Evolutionary conservation across 1,140 invertebrate species (phyloP), one percentile per base, ranked within the genome.

Genomic region (Lamellibrachia luymesi): DNA sequence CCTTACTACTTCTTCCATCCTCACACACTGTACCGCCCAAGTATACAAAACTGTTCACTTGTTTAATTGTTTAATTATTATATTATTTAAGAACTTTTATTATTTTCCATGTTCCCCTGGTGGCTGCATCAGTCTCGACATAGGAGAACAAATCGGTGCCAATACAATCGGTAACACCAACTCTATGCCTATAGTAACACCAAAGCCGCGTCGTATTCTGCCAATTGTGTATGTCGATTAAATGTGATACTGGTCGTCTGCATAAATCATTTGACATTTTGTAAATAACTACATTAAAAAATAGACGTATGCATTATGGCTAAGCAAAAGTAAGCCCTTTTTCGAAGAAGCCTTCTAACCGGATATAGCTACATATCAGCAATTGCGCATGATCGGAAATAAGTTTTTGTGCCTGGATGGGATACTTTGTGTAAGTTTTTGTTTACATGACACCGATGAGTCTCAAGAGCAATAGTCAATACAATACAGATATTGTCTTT

Each of bases 401-500:
- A 4, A 80, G 2, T 0, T 80, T 80, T 80, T 80, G 64, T 80
- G 64, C 64, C 64, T 80, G 64, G 64, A 80, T 22, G 64, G 64
- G 64, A 80, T 80, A 80, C 64, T 80, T 80, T 80, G 64, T 80
- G 64, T 80, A 80, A 80, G 64, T 80, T 80, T 80, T 80, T 80
- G 64, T 80, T 80, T 80, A 80, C 64, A 80, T 80, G 64, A 80
- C 25, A 80, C 25, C 64, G 64, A 80, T 22, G 64, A 80, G 64
- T 22, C 25, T 80, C 64, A 8, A 80, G 13, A 80, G 64, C 64
- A 80, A n/a, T n/a, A n/a, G n/a, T n/a, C n/a, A n/a, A 10, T 2
- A 80, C 13, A 80, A 80, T 80, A 80, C 64, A 22, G 13, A 17
- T 80, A 10, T 80, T 17, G 2, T 80, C 64, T 80, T 80, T 22